Base-by-base conservation (phyloP, 2,797 vertebrate species). In the Mus minutoides region DNA sequence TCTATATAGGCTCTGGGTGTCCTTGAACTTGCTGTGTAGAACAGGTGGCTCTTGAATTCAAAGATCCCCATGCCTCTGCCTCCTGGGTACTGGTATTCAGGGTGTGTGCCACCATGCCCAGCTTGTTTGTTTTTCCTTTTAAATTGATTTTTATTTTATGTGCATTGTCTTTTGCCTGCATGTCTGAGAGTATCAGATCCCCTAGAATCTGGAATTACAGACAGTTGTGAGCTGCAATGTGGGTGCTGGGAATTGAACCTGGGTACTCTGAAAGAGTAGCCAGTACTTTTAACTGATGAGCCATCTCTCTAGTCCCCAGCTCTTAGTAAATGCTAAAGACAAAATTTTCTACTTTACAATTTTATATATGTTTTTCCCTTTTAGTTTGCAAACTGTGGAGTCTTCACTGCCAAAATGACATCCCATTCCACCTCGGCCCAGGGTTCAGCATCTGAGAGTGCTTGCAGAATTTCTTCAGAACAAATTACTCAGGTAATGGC, bases 401-500 rank as follows among this genome's bases (percentile, higher is more conserved):
- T 96, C 93, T 98, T 94, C 98, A 98, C 98, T 95, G 98, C 98
- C 98, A 99, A 99, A 96, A 99, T 99, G 99, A 99, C 98, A 98
- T 99, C 99, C n/a, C 97, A 98, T 97, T 96, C 98, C 79, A 97
- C 97, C 92, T 98, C 99, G 97, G 96, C 98, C 97, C 99, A 99
- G 94, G 96, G 98, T 93, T 97, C 98, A 92, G 96, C 98, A 96
- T 98, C 99, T 95, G 98, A 98, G 97, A 98, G 98, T 86, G 92
- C 99, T 98, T 99, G 98, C 98, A 99, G 99, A 97, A 97, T 98
- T 69, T 96, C 99, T 64, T 97, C 99, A 0, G 99, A 99, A 95
- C 99, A 99, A 76, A 98, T 98, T 77, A 99, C 98, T 97, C 99
- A 99, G 99, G 99, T 99, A 98, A 12, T 80, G 6, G 54, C 54